Conservation (phyloP, 2,888 invertebrate genomes). For the Stenotaenia linearis region DNA sequence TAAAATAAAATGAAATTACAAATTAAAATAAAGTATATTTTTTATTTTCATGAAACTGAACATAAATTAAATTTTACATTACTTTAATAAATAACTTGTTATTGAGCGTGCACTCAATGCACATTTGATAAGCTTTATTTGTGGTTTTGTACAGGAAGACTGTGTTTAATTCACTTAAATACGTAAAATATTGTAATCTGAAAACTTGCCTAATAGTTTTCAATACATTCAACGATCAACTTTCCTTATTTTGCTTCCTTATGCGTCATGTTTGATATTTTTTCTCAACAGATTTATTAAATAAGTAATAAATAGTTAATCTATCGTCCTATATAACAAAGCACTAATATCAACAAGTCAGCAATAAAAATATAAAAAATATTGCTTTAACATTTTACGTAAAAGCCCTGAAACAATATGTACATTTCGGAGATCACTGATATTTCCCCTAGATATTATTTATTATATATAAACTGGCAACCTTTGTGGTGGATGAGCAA, state of each 20-base stretch:
- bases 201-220: no score
- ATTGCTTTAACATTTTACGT: background rate
- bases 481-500: background rate
- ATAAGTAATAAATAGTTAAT: background rate
- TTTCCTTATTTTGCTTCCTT: background rate
- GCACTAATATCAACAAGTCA: background rate
- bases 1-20: background rate
- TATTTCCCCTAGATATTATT: background rate
- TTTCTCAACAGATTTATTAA: background rate
- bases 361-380: background rate
- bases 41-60: background rate
- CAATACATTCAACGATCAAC: background rate
- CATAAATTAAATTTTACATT: background rate
- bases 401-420: background rate
- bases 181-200: background rate
- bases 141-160: background rate
- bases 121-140: conserved; percentile 3
- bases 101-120: conserved; percentile 21
- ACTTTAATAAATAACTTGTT: background rate
- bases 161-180: background rate
- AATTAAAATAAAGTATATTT: background rate
- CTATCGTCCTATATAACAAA: conserved; percentile 7
- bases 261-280: background rate
- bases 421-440: background rate
- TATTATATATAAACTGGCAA: background rate